Base-by-base conservation (phyloP, 2,888 invertebrate genomes). In the Pristionchus mayeri region DNA sequence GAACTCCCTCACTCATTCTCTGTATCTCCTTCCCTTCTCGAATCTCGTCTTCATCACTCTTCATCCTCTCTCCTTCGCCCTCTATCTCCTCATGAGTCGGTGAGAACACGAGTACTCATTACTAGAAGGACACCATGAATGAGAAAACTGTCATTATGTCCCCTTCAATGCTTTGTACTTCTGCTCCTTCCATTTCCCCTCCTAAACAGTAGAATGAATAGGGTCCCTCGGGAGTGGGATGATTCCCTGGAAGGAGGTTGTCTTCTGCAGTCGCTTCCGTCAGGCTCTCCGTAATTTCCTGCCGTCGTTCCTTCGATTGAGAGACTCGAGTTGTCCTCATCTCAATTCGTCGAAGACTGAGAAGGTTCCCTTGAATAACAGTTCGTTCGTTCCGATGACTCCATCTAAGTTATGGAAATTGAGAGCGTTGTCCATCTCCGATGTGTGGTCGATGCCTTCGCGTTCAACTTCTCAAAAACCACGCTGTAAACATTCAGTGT, bases 31-130 rank as follows among this genome's bases (percentile, higher is more conserved):
- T 44, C 84, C 84, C 18, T 48, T 79, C 79, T 44, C 81, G 1
- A 85, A 85, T 67, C 48, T 89, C 48, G 86, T 87, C 63, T 86
- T 89, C 76, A 89, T 90, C 44, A 87, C 88, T 34, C 85, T 90
- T 34, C 90, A 90, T 85, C 90, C 90, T 4, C 87, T 90, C 52
- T 88, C 90, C 7, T 89, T 90, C 79, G 90, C 88, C 1, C 86
- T 88, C 11, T 90, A 90, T 84, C 88, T 90, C 85, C 86, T 90
- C 60, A 90, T 90, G 90, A 88, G 88, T 9, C 85, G 88, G 82
- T 87, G 63, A 63, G 63, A 34, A 57, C 2, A 57, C 21, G 9
- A n/a, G 0, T 7, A 57, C 21, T 57, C 11, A 57, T 57, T 52
- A 57, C 11, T 57, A 24, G 24, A n/a, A 57, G 24, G 21, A 2